Evolutionary conservation across 2,797 vertebrate genomes (phyloP), one percentile per base, ranked within the genome.

Genomic region (Helicolenus hilgendorfi): DNA sequence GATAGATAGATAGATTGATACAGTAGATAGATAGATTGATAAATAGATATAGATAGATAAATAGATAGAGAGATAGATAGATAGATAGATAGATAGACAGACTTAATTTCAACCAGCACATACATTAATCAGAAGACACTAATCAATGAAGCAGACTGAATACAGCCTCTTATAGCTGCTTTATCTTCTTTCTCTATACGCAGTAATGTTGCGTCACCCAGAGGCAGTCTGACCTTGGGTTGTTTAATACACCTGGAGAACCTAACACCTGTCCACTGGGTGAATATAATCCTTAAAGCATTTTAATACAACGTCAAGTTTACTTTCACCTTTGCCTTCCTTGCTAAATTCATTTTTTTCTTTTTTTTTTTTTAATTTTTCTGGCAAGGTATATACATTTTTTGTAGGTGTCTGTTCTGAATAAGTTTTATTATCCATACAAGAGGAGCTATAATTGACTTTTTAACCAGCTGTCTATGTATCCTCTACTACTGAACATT

Each of bases 111-210:
- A 53, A 53, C 49, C 20, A 53, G 20, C n/a, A n/a, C n/a, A n/a
- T n/a, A n/a, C n/a, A n/a, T n/a, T n/a, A n/a, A n/a, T 65, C 76
- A 85, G 49, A 3, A 67, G 26, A 63, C 38, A 24, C n/a, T 65
- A 33, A 11, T 18, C 24, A 56, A 18, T 60, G 69, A 69, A 67
- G 73, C 81, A 22, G 41, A 79, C 71, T 90, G 70, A 80, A 58
- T 38, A 1, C 29, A 67, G 15, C 7, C 4, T 68, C n/a, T 72
- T 85, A 60, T 73, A n/a, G 18, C 27, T 60, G 53, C 63, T 77
- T 41, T 83, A 77, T 86, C 56, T 35, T 81, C 72, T 69, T 53
- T 53, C 4, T 11, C 13, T 64, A 20, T 9, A 76, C 24, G 45
- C 49, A n/a, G 29, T 20, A 59, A 15, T 35, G 35, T 33, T 73